Percentiles rank a stretch among this genome's conserved stretches.
Evolutionary conservation across 2,888 invertebrate genomes (phyloP).

Genomic region (Chironomus riparius): DNA sequence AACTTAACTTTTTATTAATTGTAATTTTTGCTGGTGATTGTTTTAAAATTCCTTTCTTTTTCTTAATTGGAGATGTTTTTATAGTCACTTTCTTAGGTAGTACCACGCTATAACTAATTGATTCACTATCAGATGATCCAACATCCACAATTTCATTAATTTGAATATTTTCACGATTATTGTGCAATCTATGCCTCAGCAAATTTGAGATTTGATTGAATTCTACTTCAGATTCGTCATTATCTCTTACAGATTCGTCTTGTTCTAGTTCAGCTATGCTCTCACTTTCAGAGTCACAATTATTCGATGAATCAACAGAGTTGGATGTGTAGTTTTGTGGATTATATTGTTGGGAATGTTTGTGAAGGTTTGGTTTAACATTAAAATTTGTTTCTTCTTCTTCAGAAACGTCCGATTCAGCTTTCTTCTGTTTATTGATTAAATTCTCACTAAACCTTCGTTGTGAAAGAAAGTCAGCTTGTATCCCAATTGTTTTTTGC

Average conservation of each 20-base stretch:
- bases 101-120: not conserved
- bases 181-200: not conserved
- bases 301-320: slow-evolving; percentile 18
- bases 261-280: not conserved
- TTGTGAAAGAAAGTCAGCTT: slow-evolving; percentile 4
- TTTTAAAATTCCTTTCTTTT: slow-evolving; percentile 7
- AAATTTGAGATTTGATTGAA: slow-evolving; percentile 22
- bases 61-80: not conserved
- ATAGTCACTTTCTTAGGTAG: not conserved
- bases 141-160: too few species aligned
- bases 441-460: not conserved
- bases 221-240: slow-evolving; percentile 2
- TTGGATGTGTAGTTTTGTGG: slow-evolving; percentile 5
- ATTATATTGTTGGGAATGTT: slow-evolving; percentile 4
- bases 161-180: not conserved
- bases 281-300: not conserved
- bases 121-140: too few species aligned
- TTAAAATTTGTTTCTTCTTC: not conserved
- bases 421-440: slow-evolving; percentile 9
- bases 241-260: not conserved
- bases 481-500: slow-evolving; percentile 21
- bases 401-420: slow-evolving; percentile 34
- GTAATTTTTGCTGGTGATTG: not conserved
- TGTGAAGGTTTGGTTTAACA: slow-evolving; percentile 3
- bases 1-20: not conserved